Evolutionary conservation across 2,888 invertebrate species (phyloP), one percentile per base, ranked within the genome.

Genomic region (Mesorhabditis sp.): DNA sequence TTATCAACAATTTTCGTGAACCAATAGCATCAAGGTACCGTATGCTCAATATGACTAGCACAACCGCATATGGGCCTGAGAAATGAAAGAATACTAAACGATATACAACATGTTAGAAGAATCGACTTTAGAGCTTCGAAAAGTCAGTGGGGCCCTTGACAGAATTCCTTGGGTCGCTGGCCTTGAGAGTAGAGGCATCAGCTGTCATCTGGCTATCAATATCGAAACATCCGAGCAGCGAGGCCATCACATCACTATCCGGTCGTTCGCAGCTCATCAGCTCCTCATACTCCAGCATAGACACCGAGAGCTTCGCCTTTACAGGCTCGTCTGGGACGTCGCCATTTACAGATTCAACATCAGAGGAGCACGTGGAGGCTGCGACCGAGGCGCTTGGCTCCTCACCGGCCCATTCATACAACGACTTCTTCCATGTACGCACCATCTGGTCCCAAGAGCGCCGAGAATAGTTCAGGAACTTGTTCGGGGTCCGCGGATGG

Each of bases 401-500:
- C 70, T 82, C 81, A n/a, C 82, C 84, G 61, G 79, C 79, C 76
- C 79, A 84, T 15, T 72, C 76, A 72, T 84, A 84, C 45, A 84
- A 72, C 5, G 77, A 73, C 43, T 76, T 72, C 71, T 84, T 84
- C 84, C 84, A 84, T 28, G 72, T 73, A 50, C 75, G 74, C 6
- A 80, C 70, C 76, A 94, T 89, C 44, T 91, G 91, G 86, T 97
- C 96, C 92, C 94, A 97, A 10, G 92, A 94, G 77, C 96, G 89
- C 62, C 96, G 90, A 80, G 94, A 94, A 87, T 92, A 94, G 87
- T 94, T 93, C 43, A 90, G 86, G 84, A 90, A 90, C 87, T 94
- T 95, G 81, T 93, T 92, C 4, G 96, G 96, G 3, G 96, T 96
- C 82, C 90, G 90, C 2, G 95, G 96, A 87, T 95, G 92, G 4